Evolutionary conservation across 2,888 invertebrate species (phyloP).

Genomic region (Meghimatium bilineatum): DNA sequence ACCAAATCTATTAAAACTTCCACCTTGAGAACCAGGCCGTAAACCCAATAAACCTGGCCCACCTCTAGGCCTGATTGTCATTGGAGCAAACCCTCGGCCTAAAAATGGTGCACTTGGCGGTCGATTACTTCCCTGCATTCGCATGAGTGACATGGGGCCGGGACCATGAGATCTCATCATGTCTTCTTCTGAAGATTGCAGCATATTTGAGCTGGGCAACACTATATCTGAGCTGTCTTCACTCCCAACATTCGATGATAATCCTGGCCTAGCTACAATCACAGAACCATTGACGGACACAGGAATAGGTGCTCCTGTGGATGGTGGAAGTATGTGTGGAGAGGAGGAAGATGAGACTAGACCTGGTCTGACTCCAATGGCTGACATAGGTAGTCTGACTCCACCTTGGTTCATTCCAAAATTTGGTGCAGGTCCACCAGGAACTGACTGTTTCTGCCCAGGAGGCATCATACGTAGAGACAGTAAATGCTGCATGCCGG

Average conservation of each 20-base stretch:
- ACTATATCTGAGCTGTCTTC: constrained; percentile 30
- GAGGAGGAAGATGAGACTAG: constrained; percentile 27
- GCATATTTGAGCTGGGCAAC: constrained; percentile 20
- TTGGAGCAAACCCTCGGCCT: constrained; percentile 46
- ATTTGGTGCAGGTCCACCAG: constrained; percentile 40
- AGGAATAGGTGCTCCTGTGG: constrained; percentile 15
- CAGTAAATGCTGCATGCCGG: constrained; percentile 29
- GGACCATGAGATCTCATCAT: background rate
- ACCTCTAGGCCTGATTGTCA: constrained; percentile 47
- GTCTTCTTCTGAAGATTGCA: constrained; percentile 25
- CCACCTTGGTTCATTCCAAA: constrained; percentile 42
- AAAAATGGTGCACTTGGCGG: constrained; percentile 26
- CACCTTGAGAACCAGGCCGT: constrained; percentile 51
- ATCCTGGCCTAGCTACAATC: constrained; percentile 27
- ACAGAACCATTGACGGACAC: constrained; percentile 37
- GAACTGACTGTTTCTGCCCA: constrained; percentile 27
- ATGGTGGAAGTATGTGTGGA: constrained; percentile 31
- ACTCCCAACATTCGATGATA: background rate
- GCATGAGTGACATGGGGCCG: constrained; percentile 34
- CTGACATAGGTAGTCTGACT: constrained; percentile 38
- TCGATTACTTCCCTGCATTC: constrained; percentile 30
- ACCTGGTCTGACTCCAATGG: constrained; percentile 41
- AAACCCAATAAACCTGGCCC: constrained; percentile 53
- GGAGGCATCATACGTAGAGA: constrained; percentile 48
- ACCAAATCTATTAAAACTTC: constrained; percentile 50